Evolutionary conservation across 2,113 vertebrate genomes (phyloP).

Genomic region (Callipepla californica): DNA sequence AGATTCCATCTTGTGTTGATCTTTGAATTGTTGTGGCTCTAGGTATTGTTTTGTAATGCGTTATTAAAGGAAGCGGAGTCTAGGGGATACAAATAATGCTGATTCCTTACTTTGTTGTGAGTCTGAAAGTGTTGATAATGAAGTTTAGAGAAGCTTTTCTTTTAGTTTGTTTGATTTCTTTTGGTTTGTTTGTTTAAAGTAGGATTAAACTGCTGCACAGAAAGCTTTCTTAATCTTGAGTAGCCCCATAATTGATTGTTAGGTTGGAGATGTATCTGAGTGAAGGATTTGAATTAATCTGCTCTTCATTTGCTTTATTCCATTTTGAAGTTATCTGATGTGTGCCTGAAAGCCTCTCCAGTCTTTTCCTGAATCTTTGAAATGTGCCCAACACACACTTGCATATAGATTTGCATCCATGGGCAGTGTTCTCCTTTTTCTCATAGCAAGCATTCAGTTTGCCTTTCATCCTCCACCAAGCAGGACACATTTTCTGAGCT

Average conservation of each 20-base stretch:
- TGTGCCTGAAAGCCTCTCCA: neutral
- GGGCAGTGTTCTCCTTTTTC: neutral
- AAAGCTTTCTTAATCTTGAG: conserved; percentile 2
- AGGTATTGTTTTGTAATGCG: neutral
- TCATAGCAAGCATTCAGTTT: neutral
- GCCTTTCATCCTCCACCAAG: neutral
- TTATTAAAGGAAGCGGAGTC: neutral
- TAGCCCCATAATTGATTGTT: neutral
- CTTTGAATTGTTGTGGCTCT: neutral
- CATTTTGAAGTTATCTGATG: neutral
- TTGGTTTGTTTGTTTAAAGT: neutral
- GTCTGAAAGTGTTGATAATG: neutral
- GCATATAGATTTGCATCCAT: neutral
- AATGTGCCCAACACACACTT: neutral
- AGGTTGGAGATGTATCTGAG: neutral
- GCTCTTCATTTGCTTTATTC: neutral
- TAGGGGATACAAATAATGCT: neutral
- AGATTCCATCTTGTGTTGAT: neutral
- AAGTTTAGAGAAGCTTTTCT: neutral
- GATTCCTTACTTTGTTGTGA: neutral
- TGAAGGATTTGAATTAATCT: conserved; percentile 39
- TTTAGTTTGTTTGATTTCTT: neutral
- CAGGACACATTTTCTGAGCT: neutral
- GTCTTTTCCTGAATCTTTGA: neutral
- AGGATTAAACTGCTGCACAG: neutral